phyloP scores from a whole-genome alignment of 2,888 invertebrate genomes.

The Diloba caeruleocephala region DNA sequence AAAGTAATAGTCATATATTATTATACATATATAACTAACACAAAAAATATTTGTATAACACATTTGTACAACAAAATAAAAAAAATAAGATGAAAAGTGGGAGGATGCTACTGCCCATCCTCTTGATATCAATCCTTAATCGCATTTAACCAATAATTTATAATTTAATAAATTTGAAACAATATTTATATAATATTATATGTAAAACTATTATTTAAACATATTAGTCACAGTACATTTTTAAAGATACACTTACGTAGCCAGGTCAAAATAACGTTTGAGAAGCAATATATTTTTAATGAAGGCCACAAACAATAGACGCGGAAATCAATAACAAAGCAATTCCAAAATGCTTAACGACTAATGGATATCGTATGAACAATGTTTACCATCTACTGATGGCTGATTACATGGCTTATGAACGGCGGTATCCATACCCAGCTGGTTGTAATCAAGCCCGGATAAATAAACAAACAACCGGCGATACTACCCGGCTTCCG shows the following conservation, averaged over 20 bases:
- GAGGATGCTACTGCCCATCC: too few relatives aligned
- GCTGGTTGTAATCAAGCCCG: constrained; percentile 52
- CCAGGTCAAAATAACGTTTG: constrained; percentile 6
- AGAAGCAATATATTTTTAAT: constrained; percentile 4
- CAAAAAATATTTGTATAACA: too few relatives aligned
- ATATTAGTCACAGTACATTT: neutral
- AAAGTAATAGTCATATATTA: too few relatives aligned
- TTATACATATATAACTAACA: too few relatives aligned
- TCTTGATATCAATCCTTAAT: too few relatives aligned
- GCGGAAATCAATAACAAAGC: constrained; percentile 50
- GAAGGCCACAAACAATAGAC: constrained; percentile 34
- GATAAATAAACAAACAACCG: constrained; percentile 53
- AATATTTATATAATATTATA: too few relatives aligned
- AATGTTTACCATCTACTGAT: constrained; percentile 62
- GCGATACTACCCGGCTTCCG: constrained; percentile 33
- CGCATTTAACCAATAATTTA: too few relatives aligned
- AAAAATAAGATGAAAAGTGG: too few relatives aligned
- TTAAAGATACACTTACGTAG: constrained; percentile 4
- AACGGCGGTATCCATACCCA: constrained; percentile 37
- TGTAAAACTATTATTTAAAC: too few relatives aligned
- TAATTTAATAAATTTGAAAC: too few relatives aligned
- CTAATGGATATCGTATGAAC: constrained; percentile 61
- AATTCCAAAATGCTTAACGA: constrained; percentile 59
- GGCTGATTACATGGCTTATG: constrained; percentile 53
- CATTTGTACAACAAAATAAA: too few relatives aligned